These are phyloP conservation scores for Theretra japonica DNA, from an alignment of 2,888 invertebrate species.

Conservation along the genomic window DNA sequence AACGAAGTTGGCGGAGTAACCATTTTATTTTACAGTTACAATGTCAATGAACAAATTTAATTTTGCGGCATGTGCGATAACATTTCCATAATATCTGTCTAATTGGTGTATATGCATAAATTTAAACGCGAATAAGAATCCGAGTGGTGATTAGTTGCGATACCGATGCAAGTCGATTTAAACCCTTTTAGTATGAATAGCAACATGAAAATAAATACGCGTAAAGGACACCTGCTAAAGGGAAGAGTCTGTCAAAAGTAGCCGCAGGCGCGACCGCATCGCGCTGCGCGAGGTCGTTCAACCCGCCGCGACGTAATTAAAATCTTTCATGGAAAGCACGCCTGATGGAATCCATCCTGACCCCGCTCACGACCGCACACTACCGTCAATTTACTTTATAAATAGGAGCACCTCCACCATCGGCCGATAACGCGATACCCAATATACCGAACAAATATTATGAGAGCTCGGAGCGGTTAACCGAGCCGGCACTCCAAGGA, in stretches of 20 bases:
- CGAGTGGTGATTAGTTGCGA: not conserved
- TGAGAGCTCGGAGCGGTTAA: constrained; percentile 25
- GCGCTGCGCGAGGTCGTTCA: constrained; percentile 64
- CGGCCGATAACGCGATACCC: constrained; percentile 33
- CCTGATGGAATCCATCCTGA: constrained; percentile 81
- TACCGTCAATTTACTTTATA: constrained; percentile 63
- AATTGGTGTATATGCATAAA: not conserved
- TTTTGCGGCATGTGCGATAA: not conserved
- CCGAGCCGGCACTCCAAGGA: not conserved
- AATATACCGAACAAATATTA: constrained; percentile 40
- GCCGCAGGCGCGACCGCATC: constrained; percentile 60
- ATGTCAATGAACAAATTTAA: constrained; percentile 3
- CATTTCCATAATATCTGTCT: not conserved
- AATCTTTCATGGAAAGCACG: constrained; percentile 82
- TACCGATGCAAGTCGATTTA: not conserved
- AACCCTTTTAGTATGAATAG: constrained; percentile 7
- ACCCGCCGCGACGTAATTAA: constrained; percentile 78
- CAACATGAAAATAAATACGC: constrained; percentile 35
- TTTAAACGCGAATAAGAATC: not conserved
- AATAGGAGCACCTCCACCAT: constrained; percentile 66
- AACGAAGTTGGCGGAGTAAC: constrained; percentile 43
- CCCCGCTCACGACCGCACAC: constrained; percentile 73
- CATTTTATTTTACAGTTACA: constrained; percentile 49
- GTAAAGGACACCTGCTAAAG: constrained; percentile 60
- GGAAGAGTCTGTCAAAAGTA: constrained; percentile 63